These are phyloP conservation scores for Idaea straminata DNA, from an alignment of 2,888 invertebrate species.

Conservation along the genomic window DNA sequence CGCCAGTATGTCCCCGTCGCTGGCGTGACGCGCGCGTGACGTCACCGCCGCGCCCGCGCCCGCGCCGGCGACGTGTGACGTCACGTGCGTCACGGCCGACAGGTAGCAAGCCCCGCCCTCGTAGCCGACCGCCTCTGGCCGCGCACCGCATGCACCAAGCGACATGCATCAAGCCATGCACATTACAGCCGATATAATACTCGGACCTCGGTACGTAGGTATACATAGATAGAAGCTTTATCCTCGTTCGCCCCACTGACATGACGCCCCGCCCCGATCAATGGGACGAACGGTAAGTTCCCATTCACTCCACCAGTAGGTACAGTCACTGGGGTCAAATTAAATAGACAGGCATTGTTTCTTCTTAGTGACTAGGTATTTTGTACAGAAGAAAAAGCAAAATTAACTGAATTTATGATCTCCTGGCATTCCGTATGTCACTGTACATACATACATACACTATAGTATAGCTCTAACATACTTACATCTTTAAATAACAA, in stretches of 20 bases:
- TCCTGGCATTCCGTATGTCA: too few species aligned
- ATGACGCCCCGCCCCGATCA: too few species aligned
- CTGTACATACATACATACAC: too few species aligned
- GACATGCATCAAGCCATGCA: constrained; percentile 17
- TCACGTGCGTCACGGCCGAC: constrained; percentile 21
- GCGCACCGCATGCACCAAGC: constrained; percentile 39
- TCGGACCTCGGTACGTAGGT: background rate
- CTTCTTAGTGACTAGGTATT: too few species aligned
- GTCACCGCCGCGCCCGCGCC: constrained; percentile 14
- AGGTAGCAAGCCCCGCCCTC: constrained; percentile 57
- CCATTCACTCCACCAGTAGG: too few species aligned
- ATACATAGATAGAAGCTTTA: constrained; percentile 10
- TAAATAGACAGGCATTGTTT: too few species aligned
- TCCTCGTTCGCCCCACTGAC: background rate
- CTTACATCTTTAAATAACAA: too few species aligned
- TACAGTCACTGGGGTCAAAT: too few species aligned
- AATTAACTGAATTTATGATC: too few species aligned
- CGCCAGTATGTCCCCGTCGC: constrained; percentile 69
- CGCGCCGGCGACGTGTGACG: constrained; percentile 15
- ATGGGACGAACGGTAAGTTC: too few species aligned
- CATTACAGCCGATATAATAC: constrained; percentile 9
- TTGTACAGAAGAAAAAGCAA: too few species aligned
- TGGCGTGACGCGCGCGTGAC: constrained; percentile 56
- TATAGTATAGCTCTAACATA: too few species aligned
- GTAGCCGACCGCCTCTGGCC: constrained; percentile 61